phyloP scores from a whole-genome alignment of 1,140 invertebrate genomes.

The Solenopsis fugax region DNA sequence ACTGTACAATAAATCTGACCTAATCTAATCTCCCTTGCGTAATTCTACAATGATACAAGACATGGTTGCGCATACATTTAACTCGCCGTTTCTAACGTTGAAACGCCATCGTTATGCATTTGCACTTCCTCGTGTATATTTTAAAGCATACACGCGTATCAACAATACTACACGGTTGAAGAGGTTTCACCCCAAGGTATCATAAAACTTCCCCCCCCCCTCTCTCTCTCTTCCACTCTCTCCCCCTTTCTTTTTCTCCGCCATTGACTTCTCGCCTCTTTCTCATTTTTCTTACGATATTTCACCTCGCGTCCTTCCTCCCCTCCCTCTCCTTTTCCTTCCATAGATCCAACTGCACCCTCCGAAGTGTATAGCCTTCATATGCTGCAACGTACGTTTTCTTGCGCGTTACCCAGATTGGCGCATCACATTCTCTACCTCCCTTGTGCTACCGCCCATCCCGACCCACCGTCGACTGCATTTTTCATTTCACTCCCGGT shows the following conservation, averaged over 20 bases:
- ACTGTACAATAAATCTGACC: slow-evolving; percentile 40
- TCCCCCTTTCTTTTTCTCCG: not conserved
- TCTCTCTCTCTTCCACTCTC: not conserved
- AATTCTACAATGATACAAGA: slow-evolving; percentile 26
- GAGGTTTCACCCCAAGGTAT: slow-evolving; percentile 53
- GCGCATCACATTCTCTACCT: slow-evolving; percentile 42
- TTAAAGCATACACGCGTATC: slow-evolving; percentile 39
- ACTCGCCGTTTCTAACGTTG: slow-evolving; percentile 21
- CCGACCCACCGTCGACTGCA: slow-evolving; percentile 34
- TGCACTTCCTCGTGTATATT: slow-evolving; percentile 27
- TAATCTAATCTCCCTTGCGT: slow-evolving; percentile 45
- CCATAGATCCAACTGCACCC: not conserved
- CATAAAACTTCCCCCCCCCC: slow-evolving; percentile 33
- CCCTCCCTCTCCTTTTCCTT: not conserved
- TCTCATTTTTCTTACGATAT: slow-evolving; percentile 54
- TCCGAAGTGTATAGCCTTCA: slow-evolving; percentile 5
- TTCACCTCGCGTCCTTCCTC: slow-evolving; percentile 5
- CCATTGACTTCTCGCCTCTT: slow-evolving; percentile 16
- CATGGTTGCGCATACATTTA: slow-evolving; percentile 15
- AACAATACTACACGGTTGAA: slow-evolving; percentile 44
- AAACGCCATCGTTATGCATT: slow-evolving; percentile 6
- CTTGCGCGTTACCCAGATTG: slow-evolving; percentile 52
- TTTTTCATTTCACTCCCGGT: slow-evolving; percentile 67
- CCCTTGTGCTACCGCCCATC: not conserved
- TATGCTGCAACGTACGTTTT: slow-evolving; percentile 29